Conservation (phyloP, 2,888 invertebrate species). For the Acleris laterana region DNA sequence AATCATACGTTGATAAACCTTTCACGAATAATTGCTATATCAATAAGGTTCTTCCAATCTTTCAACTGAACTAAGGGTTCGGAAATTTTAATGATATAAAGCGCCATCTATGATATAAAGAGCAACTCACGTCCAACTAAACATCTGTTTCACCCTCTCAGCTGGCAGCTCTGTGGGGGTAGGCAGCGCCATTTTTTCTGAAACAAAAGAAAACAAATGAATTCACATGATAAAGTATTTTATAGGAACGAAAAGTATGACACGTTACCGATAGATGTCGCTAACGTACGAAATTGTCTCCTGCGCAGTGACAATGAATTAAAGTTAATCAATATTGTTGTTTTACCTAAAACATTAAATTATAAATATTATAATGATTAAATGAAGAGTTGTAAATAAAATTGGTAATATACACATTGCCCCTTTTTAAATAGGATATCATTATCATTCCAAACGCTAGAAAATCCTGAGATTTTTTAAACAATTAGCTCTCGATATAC, state of each 20-base stretch:
- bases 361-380: too few species aligned
- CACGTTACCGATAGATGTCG: neutral
- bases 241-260: neutral
- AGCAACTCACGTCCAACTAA: constrained; percentile 84
- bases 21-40: too few species aligned
- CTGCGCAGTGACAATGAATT: too few species aligned
- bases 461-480: too few species aligned
- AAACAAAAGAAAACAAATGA: constrained; percentile 46
- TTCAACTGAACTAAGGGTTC: too few species aligned
- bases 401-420: too few species aligned
- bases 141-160: constrained; percentile 85
- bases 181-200: constrained; percentile 74
- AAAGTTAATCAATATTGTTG: too few species aligned
- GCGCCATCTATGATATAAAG: constrained; percentile 24
- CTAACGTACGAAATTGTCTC: neutral
- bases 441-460: too few species aligned
- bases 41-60: too few species aligned
- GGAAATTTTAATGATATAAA: neutral
- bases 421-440: too few species aligned
- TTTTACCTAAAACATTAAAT: too few species aligned
- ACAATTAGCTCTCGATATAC: neutral
- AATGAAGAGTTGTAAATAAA: too few species aligned
- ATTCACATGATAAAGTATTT: neutral
- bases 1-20: neutral
- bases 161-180: constrained; percentile 64